phyloP scores from a whole-genome alignment of 2,797 vertebrate genomes.

The Peromyscus melanophrys region DNA sequence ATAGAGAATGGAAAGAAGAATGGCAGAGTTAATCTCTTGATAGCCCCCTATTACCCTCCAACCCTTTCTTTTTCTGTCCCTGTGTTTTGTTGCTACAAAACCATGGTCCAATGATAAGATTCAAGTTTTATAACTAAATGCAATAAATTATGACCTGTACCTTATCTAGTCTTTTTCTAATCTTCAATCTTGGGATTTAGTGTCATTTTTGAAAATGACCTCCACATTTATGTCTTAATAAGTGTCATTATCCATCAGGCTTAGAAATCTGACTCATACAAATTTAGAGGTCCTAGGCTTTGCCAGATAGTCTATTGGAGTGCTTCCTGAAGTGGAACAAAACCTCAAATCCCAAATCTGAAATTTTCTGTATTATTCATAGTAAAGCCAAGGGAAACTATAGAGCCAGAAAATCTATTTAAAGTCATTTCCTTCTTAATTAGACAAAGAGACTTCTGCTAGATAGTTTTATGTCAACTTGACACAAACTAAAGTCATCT shows the following conservation, averaged over 20 bases:
- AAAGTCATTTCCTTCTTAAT: slow-evolving; percentile 12
- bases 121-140: slow-evolving; percentile 37
- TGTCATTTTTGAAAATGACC: background rate
- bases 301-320: slow-evolving; percentile 2
- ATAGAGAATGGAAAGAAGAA: background rate
- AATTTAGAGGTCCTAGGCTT: background rate
- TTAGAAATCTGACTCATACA: background rate
- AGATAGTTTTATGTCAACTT: background rate
- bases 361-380: slow-evolving; percentile 57
- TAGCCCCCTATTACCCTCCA: background rate
- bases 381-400: slow-evolving; percentile 46
- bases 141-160: background rate
- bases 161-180: background rate
- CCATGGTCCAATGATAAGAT: background rate
- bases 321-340: slow-evolving; percentile 45
- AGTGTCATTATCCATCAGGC: slow-evolving; percentile 4
- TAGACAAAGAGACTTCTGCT: background rate
- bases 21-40: background rate
- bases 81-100: slow-evolving; percentile 35
- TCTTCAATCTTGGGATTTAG: background rate
- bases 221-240: background rate
- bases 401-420: background rate
- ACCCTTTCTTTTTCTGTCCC: background rate
- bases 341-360: slow-evolving; percentile 59
- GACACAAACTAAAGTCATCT: background rate